Conservation (phyloP, 2,797 vertebrate species). For the Sebastes goodei region DNA sequence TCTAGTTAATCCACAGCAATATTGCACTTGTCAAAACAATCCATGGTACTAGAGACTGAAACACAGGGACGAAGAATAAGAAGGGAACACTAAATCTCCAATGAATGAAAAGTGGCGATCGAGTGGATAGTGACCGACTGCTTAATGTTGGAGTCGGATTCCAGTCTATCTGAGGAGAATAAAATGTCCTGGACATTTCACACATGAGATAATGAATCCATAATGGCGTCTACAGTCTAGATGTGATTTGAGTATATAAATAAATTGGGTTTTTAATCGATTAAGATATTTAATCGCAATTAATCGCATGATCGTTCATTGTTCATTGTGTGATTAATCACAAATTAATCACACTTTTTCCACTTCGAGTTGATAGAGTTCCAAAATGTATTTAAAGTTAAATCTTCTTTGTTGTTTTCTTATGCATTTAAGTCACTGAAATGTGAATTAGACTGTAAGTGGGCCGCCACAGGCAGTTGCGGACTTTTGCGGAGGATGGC, state of each 20-base stretch:
- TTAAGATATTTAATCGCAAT: too few species aligned
- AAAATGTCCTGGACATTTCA: neutral
- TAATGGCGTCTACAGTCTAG: neutral
- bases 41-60: slow-evolving; percentile 6
- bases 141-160: neutral
- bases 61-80: neutral
- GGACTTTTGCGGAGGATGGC: too few species aligned
- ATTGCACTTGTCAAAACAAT: slow-evolving; percentile 51
- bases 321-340: too few species aligned
- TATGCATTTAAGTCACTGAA: too few species aligned
- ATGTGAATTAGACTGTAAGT: too few species aligned
- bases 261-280: too few species aligned
- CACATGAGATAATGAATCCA: neutral
- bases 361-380: accelerated
- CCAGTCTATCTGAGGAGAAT: neutral
- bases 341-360: too few species aligned
- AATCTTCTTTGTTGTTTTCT: accelerated
- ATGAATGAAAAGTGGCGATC: slow-evolving; percentile 8
- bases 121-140: neutral
- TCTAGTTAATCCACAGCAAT: slow-evolving; percentile 60
- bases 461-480: too few species aligned
- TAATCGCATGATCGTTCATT: too few species aligned
- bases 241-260: neutral
- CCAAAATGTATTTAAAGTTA: too few species aligned
- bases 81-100: neutral